These are phyloP conservation scores for Rhinopomastus cyanomelas DNA, from an alignment of 2,113 vertebrate genomes.

Conservation along the genomic window DNA sequence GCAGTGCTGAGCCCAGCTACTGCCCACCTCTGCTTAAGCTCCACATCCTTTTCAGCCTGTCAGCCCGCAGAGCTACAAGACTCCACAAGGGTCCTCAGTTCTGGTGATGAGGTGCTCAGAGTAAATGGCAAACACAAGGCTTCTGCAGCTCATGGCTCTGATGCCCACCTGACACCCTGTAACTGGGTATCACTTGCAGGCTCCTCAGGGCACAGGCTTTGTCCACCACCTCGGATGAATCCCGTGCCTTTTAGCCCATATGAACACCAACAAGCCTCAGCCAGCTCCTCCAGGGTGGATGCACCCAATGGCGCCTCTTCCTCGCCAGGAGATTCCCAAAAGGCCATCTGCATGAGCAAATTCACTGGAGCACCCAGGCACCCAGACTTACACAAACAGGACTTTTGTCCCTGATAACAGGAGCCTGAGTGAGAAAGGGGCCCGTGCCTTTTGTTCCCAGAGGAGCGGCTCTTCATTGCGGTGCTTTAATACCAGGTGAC, in stretches of 20 bases:
- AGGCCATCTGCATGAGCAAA: accelerated
- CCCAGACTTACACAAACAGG: accelerated
- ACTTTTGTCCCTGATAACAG: neutral
- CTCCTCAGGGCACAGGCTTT: neutral
- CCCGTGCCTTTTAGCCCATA: neutral
- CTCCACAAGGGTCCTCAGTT: accelerated
- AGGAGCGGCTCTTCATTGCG: neutral
- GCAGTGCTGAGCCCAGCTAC: neutral
- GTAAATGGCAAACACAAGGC: neutral
- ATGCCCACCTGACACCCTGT: accelerated
- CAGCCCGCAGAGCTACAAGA: accelerated
- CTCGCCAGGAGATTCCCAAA: neutral
- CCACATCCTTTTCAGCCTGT: neutral
- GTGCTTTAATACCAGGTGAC: neutral
- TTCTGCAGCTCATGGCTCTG: accelerated
- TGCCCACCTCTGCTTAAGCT: neutral
- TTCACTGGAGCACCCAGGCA: neutral
- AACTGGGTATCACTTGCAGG: neutral
- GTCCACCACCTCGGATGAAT: neutral
- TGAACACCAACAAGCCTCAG: neutral
- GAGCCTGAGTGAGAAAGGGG: neutral
- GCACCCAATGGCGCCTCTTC: neutral
- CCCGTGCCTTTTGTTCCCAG: neutral
- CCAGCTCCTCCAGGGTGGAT: neutral
- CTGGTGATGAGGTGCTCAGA: accelerated